Base-by-base conservation (phyloP, 2,113 vertebrate genomes). In the Aldabrachelys gigantea region DNA sequence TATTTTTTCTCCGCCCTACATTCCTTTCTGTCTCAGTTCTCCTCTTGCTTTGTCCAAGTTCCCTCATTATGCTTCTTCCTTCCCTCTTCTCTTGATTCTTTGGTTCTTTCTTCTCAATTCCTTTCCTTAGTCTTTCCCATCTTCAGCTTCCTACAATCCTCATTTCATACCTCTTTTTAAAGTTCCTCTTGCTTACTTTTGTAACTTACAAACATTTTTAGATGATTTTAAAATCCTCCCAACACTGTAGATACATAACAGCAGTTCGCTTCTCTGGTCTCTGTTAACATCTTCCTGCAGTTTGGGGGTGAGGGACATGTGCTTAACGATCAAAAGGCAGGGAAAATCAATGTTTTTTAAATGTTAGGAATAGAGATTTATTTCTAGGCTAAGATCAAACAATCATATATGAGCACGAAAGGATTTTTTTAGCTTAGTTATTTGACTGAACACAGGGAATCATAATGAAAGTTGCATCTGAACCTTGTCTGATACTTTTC, bases 371-470 rank as follows among this genome's bases (percentile, higher is more conserved):
- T 76, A 76, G 38, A 78, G 75, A 78, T 44, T 78, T 78, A 25
- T 78, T 78, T 78, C 24, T 78, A 14, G 24, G 25, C 75, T 78
- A 78, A 78, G 75, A 44, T 78, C 75, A 72, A 1, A 82, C 44
- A 27, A 25, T 38, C 22, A 4, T 27, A 69, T 88, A 53, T 80
- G 27, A 82, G 50, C 10, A 9, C 3, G 12, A 14, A 52, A 59
- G 44, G 52, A 87, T 88, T 83, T 83, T 29, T 94, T 87, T 87
- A 87, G 19, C 41, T 91, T 72, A 29, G 75, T 78, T 3, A 29
- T 59, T 78, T 90, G 44, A 44, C 50, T 87, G 59, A 11, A 95
- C 91, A 84, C 35, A 16, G 17, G 31, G 2, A 2, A 44, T 69
- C 35, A 56, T 3, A 27, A 8, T 89, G 91, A 82, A 85, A 93